Conservation (phyloP, 2,797 vertebrate genomes). For the Sebastes iracundus region DNA sequence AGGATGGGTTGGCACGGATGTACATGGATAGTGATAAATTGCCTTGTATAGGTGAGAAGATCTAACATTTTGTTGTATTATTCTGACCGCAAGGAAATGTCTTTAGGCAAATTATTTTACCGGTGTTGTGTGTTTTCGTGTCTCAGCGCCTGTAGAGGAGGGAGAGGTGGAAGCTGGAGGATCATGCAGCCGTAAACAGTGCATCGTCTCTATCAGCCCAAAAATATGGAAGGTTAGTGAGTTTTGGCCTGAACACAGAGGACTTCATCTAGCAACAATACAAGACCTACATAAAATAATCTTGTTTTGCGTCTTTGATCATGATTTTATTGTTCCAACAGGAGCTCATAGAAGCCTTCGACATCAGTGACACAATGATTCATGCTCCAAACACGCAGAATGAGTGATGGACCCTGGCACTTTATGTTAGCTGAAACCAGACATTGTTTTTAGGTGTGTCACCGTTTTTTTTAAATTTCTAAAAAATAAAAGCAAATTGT, state of each 20-base stretch:
- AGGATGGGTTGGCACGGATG: slow-evolving; percentile 82
- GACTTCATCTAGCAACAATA: background rate
- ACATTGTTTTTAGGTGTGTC: slow-evolving; percentile 11
- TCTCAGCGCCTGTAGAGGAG: slow-evolving; percentile 77
- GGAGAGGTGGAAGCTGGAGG: slow-evolving; percentile 64
- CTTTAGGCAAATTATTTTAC: background rate
- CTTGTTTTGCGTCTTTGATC: background rate
- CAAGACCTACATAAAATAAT: background rate
- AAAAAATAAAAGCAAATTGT: background rate
- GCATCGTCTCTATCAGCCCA: slow-evolving; percentile 77
- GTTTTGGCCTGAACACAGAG: background rate
- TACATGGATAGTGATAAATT: slow-evolving; percentile 73
- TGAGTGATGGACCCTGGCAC: slow-evolving; percentile 28
- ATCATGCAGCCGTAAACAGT: slow-evolving; percentile 74
- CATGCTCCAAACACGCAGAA: slow-evolving; percentile 29
- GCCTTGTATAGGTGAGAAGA: slow-evolving; percentile 81
- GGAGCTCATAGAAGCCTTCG: slow-evolving; percentile 79
- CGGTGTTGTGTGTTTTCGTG: slow-evolving; percentile 18
- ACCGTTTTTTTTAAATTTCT: background rate
- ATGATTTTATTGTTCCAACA: slow-evolving; percentile 30
- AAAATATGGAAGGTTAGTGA: slow-evolving; percentile 79
- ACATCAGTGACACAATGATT: slow-evolving; percentile 81
- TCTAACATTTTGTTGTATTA: background rate
- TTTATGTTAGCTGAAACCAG: background rate
- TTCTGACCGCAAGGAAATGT: background rate